phyloP scores from a whole-genome alignment of 1,140 invertebrate genomes.

The Latrodectus geometricus region DNA sequence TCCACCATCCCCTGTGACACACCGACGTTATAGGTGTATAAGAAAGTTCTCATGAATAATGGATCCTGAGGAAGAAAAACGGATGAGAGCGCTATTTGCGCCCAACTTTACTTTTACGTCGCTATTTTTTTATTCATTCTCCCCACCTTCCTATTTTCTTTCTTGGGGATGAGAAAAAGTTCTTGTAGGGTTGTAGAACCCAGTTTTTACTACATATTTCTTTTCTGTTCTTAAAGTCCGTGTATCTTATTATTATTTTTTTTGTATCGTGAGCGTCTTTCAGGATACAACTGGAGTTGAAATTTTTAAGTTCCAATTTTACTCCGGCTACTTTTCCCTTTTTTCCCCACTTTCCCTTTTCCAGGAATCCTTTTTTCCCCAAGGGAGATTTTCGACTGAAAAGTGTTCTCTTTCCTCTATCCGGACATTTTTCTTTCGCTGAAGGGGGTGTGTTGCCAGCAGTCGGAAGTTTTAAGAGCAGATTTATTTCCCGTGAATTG shows the following conservation, averaged over 20 bases:
- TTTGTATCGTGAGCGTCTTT: not conserved
- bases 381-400: not conserved
- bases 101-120: not conserved
- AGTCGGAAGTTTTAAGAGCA: slow-evolving; percentile 7
- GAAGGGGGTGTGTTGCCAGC: not conserved
- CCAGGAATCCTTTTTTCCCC: not conserved
- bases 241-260: not conserved
- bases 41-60: slow-evolving; percentile 55
- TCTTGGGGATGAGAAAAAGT: not conserved
- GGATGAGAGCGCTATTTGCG: slow-evolving; percentile 54
- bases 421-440: not conserved
- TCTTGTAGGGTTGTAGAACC: slow-evolving; percentile 46
- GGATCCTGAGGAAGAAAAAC: slow-evolving; percentile 28
- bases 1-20: not conserved
- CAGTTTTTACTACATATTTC: slow-evolving; percentile 51
- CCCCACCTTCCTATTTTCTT: not conserved
- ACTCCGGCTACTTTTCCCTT: slow-evolving; percentile 7
- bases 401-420: slow-evolving; percentile 11
- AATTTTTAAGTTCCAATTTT: slow-evolving; percentile 61
- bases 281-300: slow-evolving; percentile 16
- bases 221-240: slow-evolving; percentile 9
- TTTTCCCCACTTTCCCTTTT: not conserved
- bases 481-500: slow-evolving; percentile 37
- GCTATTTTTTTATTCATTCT: not conserved
- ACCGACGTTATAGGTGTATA: slow-evolving; percentile 18